Conservation (phyloP, 2,888 invertebrate species). For the Oscheius sp. region DNA sequence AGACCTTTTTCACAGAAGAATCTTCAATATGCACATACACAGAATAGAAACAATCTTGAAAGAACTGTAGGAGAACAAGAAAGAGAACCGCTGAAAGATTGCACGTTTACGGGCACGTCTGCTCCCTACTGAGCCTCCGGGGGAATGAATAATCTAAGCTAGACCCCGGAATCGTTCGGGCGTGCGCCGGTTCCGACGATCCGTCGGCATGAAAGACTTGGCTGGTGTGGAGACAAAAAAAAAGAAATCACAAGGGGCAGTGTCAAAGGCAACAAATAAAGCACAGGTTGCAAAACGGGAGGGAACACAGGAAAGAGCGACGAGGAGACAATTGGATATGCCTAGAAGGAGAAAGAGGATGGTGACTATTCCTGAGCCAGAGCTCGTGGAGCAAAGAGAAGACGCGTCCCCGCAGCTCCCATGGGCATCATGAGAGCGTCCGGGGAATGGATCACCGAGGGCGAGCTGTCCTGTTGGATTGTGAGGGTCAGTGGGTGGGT, state of each 20-base stretch:
- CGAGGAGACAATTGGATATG: constrained; percentile 36
- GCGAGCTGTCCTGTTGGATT: constrained; percentile 28
- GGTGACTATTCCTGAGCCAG: constrained; percentile 25
- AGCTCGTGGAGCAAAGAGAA: constrained; percentile 30
- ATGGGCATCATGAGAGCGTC: constrained; percentile 28
- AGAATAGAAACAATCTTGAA: constrained; percentile 8
- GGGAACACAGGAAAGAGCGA: constrained; percentile 32
- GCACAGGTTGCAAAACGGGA: constrained; percentile 31
- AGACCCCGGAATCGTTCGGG: constrained; percentile 10
- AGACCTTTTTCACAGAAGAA: neutral
- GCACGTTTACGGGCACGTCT: constrained; percentile 26
- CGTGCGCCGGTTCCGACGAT: constrained; percentile 35
- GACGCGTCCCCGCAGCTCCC: constrained; percentile 11
- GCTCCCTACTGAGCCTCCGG: constrained; percentile 20
- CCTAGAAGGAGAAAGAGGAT: constrained; percentile 17
- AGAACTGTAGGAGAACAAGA: constrained; percentile 21
- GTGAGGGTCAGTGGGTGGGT: constrained; percentile 45
- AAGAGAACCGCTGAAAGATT: constrained; percentile 33
- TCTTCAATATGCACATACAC: constrained; percentile 34
- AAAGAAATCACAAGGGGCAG: constrained; percentile 37
- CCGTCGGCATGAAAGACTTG: constrained; percentile 40
- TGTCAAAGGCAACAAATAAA: constrained; percentile 38
- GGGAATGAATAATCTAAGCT: neutral
- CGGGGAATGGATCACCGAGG: constrained; percentile 34
- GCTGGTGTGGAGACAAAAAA: constrained; percentile 22